A percentile compares a stretch with the other conserved stretches of the same genome.
Conservation (phyloP, 2,797 vertebrate species). For the Danionella dracula region DNA sequence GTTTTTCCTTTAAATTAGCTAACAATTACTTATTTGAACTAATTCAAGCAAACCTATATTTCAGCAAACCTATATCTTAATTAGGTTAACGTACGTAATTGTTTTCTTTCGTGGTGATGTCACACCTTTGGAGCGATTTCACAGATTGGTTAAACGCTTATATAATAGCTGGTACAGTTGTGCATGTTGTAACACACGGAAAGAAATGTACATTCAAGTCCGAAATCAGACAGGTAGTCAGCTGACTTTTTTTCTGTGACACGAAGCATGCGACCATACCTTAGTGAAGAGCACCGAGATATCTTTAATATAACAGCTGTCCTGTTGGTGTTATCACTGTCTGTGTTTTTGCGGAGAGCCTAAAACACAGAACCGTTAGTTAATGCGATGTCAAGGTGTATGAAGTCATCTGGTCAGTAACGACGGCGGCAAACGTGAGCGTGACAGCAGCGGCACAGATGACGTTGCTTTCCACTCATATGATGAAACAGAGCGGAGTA, state of each 20-base stretch:
- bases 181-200: too few relatives aligned
- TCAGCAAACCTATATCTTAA: not conserved
- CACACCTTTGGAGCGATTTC: too few relatives aligned
- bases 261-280: constrained; percentile 22
- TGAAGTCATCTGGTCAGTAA: constrained; percentile 13
- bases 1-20: too few relatives aligned
- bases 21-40: too few relatives aligned
- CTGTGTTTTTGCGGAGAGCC: not conserved
- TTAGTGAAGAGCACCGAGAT: constrained; percentile 2
- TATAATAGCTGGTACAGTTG: too few relatives aligned
- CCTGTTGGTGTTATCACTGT: constrained; percentile 9
- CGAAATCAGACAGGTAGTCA: constrained; percentile 30
- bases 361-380: constrained; percentile 1
- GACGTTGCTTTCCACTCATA: not conserved
- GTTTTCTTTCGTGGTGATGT: too few relatives aligned
- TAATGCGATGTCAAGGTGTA: constrained; percentile 8
- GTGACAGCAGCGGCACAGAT: constrained; percentile 4
- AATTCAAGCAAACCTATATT: not conserved
- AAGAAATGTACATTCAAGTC: not conserved
- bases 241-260: constrained; percentile 11
- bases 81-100: not conserved
- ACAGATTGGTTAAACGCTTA: too few relatives aligned
- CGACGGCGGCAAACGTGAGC: not conserved
- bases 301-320: constrained; percentile 13
- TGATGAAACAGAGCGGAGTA: not conserved